These are phyloP conservation scores for Bos indicus DNA, from an alignment of 2,113 vertebrate species.

Conservation along the genomic window DNA sequence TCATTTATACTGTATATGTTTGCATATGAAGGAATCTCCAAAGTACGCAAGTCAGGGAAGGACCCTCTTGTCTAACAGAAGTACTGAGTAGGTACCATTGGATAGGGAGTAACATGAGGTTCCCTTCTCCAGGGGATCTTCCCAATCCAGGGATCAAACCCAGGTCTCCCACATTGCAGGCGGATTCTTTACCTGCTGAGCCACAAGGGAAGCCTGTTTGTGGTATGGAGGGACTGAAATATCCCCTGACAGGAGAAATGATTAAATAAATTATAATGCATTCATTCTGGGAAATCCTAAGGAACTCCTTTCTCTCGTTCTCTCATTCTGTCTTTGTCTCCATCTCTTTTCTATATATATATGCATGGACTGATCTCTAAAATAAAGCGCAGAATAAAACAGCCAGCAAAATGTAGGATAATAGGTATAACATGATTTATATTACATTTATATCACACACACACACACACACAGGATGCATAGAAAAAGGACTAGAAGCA, in stretches of 20 bases:
- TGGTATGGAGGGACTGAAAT: neutral
- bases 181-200: neutral
- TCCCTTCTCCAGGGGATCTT: neutral
- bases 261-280: neutral
- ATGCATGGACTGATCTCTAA: neutral
- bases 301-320: neutral
- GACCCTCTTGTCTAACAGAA: neutral
- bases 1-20: neutral
- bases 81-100: neutral
- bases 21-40: neutral
- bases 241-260: neutral
- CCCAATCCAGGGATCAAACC: neutral
- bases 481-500: neutral
- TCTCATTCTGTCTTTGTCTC: neutral
- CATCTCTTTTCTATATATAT: neutral
- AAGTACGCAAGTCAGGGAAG: neutral
- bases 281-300: neutral
- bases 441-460: neutral
- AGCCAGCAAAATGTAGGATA: neutral
- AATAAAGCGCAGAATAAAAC: neutral
- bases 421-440: neutral
- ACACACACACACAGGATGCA: neutral
- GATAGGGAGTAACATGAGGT: neutral
- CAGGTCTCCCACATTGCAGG: neutral
- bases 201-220: neutral